Percentiles rank a stretch among this genome's conserved stretches.
Evolutionary conservation across 2,888 invertebrate genomes (phyloP).

Genomic region (Pristionchus arcanus): DNA sequence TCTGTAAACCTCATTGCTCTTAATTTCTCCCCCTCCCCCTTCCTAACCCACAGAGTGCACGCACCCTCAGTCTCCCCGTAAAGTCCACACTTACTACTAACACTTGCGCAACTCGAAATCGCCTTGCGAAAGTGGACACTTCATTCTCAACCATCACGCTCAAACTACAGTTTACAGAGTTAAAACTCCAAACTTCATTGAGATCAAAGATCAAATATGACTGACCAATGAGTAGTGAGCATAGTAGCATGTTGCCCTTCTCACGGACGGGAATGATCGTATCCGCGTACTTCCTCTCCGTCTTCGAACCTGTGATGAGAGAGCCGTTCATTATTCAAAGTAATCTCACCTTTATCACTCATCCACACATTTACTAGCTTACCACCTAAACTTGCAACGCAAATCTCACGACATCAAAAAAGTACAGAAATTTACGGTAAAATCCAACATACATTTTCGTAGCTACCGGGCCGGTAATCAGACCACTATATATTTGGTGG

Average conservation of each 20-base stretch:
- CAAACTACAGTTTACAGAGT: background rate
- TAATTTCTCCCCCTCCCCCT: background rate
- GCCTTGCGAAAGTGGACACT: too few species aligned
- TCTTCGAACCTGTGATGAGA: constrained; percentile 66
- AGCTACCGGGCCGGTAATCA: too few species aligned
- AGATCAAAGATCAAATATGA: constrained; percentile 12
- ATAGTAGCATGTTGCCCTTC: constrained; percentile 93
- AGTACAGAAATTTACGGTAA: too few species aligned
- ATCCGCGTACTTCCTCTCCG: constrained; percentile 85
- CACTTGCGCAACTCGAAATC: background rate
- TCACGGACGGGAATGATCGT: constrained; percentile 92
- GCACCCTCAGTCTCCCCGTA: background rate
- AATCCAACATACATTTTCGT: too few species aligned
- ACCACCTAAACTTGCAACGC: background rate
- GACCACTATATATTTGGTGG: too few species aligned
- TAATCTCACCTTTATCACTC: too few species aligned
- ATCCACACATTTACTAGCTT: background rate
- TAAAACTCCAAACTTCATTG: background rate
- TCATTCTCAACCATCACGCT: too few species aligned
- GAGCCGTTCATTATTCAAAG: background rate
- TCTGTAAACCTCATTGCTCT: background rate
- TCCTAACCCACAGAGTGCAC: background rate
- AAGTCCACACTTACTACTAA: background rate
- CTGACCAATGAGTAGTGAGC: constrained; percentile 86
- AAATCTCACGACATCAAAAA: background rate